Conservation (phyloP, 2,113 vertebrate genomes). For the Petaurus breviceps region DNA sequence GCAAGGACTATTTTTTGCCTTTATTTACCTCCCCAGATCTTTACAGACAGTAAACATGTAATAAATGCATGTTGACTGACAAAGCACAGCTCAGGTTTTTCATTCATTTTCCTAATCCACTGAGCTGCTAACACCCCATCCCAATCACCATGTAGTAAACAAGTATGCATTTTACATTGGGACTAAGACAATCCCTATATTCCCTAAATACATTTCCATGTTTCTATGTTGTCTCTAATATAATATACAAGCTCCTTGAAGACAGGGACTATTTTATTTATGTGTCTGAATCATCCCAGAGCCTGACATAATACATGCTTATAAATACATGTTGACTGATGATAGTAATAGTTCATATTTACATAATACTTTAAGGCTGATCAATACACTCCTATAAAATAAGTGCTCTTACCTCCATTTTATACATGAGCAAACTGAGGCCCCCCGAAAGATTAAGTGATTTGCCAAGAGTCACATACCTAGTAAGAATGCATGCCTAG, state of each 20-base stretch:
- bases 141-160: neutral
- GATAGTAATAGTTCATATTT: neutral
- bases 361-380: neutral
- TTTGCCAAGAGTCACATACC: neutral
- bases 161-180: neutral
- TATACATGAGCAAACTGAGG: neutral
- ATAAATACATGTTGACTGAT: neutral
- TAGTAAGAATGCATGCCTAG: neutral
- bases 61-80: neutral
- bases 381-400: neutral
- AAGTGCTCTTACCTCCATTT: neutral
- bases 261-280: neutral
- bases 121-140: neutral
- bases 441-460: neutral
- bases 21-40: neutral
- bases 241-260: neutral
- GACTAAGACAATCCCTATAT: neutral
- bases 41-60: neutral
- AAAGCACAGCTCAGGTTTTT: neutral
- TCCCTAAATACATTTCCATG: neutral
- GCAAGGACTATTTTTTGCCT: neutral
- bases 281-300: neutral
- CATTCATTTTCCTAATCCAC: neutral
- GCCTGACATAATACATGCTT: neutral
- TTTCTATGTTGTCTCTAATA: neutral